Percentiles rank a stretch among this genome's conserved stretches.
Evolutionary conservation across 2,888 invertebrate species (phyloP).

Genomic region (Lumbricus terrestris): DNA sequence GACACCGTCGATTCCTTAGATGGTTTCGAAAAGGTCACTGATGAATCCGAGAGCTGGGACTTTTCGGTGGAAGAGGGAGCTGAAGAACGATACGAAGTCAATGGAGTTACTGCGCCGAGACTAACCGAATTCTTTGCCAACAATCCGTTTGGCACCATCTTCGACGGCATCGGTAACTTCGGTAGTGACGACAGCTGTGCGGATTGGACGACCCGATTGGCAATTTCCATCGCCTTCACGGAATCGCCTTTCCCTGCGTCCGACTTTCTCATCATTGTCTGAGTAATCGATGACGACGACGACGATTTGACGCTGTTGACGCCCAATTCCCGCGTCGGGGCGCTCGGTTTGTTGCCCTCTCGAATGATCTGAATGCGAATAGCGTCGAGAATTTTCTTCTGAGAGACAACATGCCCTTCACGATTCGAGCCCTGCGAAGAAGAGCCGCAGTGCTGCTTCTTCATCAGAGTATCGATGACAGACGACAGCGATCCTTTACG

Average conservation of each 20-base stretch:
- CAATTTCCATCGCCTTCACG: neutral
- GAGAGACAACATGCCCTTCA: neutral
- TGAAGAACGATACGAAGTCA: neutral
- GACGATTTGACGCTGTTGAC: neutral
- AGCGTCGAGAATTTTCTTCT: slow-evolving; percentile 9
- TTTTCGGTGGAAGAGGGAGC: neutral
- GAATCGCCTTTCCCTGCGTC: neutral
- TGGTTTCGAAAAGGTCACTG: neutral
- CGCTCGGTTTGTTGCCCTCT: slow-evolving; percentile 21
- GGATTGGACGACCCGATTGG: neutral
- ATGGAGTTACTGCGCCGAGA: neutral
- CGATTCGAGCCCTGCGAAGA: neutral
- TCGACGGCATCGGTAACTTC: neutral
- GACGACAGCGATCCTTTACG: slow-evolving; percentile 10
- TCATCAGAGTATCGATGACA: slow-evolving; percentile 17
- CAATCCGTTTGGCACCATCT: neutral
- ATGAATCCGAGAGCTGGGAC: neutral
- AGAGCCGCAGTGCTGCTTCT: slow-evolving; percentile 14
- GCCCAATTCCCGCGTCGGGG: neutral
- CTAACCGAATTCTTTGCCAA: neutral
- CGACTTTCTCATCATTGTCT: neutral
- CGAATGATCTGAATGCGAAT: slow-evolving; percentile 20
- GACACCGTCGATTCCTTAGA: neutral
- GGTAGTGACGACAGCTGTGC: neutral
- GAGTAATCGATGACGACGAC: neutral